Base-by-base conservation (phyloP, 2,797 vertebrate genomes). In the Numenius phaeopus region DNA sequence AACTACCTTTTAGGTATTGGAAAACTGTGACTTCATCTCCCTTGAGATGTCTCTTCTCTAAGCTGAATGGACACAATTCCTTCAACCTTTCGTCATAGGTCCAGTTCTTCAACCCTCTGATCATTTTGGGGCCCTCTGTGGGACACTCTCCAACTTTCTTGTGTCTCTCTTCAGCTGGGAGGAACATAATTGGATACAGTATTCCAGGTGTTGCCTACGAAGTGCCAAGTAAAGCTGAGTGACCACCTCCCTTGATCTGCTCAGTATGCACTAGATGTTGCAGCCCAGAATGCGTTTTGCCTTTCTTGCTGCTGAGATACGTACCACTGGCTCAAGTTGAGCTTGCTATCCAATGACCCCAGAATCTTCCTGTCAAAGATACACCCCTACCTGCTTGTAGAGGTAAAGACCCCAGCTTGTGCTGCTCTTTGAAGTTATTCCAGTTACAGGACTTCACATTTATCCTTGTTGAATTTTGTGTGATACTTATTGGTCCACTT, bases 231-330 rank as follows among this genome's bases (percentile, higher is more conserved):
- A 79, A 27, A 76, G 7, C 23, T 79, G 54, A 94, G 27, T 37
- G 47, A 61, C 9, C 17, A 37, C 8, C 5, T 47, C 18, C 12
- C 26, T 57, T 52, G 13, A 34, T 42, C 20, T 91, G 20, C 14
- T 89, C 29, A n/a, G 8, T n/a, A 14, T 55, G 42, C 1, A 1
- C 5, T 46, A 42, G 12, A 37, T 0, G 0, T 14, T 57, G 26
- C 71, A 82, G 40, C 17, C 30, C 21, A 61, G 27, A 26, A 40
- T 3, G 1, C 32, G 14, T 40, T 83, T 83, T 64, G 72, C 14
- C 29, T 54, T 73, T 73, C 61, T 76, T 52, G 44, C 8, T 52
- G 39, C 29, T 24, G 30, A 62, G 19, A 12, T 21, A 12, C 5
- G 6, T 26, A n/a, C 21, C 8, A 29, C 32, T 40, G 39, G 11